Evolutionary conservation across 2,888 invertebrate species (phyloP).

Genomic region (Melikaiella ostensackeni): DNA sequence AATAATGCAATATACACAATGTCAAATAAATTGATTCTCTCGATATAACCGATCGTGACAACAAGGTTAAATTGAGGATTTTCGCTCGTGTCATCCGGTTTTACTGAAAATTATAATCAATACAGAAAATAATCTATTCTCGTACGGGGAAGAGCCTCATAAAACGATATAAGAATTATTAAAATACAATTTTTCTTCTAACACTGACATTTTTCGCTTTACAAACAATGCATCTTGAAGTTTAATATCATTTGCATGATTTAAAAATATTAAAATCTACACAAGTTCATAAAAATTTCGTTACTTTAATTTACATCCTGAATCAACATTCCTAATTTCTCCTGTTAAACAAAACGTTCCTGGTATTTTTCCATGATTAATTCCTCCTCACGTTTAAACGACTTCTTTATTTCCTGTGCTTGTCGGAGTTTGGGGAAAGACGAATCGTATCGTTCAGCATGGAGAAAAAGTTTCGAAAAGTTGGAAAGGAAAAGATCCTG

Average conservation of each 20-base stretch:
- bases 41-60: constrained; percentile 21
- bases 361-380: constrained; percentile 8
- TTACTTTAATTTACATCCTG: too few species aligned
- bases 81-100: neutral
- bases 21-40: constrained; percentile 13
- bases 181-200: neutral
- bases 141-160: neutral
- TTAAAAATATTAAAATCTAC: too few species aligned
- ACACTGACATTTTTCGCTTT: neutral
- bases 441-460: constrained; percentile 35
- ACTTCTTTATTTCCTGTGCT: constrained; percentile 17
- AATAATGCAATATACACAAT: constrained; percentile 20
- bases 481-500: constrained; percentile 29
- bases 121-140: constrained; percentile 5
- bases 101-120: constrained; percentile 6
- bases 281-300: too few species aligned
- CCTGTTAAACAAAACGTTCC: neutral
- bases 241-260: too few species aligned
- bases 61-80: constrained; percentile 11
- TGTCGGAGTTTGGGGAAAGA: constrained; percentile 5
- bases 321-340: neutral
- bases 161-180: neutral
- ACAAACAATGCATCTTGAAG: neutral
- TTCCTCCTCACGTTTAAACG: neutral
- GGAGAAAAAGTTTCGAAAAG: constrained; percentile 41